A percentile compares a stretch with the other conserved stretches of the same genome.
Conservation (phyloP, 2,888 invertebrate species). For the Pecten maximus region DNA sequence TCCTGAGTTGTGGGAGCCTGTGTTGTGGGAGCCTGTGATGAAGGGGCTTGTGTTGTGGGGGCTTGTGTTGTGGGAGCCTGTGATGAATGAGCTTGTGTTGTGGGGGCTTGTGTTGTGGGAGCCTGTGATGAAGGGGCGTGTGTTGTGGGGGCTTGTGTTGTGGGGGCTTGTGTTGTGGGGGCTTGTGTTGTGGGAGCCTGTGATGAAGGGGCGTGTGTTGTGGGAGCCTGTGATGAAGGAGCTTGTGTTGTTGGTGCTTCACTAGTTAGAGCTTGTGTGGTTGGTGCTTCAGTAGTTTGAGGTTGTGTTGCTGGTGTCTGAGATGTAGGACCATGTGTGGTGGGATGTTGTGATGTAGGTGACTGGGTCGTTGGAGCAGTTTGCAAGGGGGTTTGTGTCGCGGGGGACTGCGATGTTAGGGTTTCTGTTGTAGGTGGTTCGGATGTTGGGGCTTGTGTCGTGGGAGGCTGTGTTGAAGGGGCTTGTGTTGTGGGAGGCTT, state of each 20-base stretch:
- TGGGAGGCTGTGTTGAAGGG: neutral
- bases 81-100: neutral
- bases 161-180: neutral
- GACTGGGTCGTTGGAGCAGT: neutral
- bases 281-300: neutral
- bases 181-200: neutral
- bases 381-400: no score
- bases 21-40: neutral
- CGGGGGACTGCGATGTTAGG: neutral
- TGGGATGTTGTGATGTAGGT: constrained; percentile 7
- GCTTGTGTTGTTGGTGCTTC: neutral
- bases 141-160: neutral
- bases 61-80: neutral
- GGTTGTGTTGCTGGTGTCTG: neutral
- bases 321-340: constrained; percentile 8
- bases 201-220: neutral
- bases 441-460: neutral
- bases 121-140: neutral
- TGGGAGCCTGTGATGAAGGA: neutral
- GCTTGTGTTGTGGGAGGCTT: neutral
- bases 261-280: neutral
- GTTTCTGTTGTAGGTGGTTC: neutral
- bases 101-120: neutral
- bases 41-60: neutral
- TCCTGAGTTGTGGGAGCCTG: neutral